Evolutionary conservation across 2,888 invertebrate genomes (phyloP).

Genomic region (Nesidiocoris tenuis): DNA sequence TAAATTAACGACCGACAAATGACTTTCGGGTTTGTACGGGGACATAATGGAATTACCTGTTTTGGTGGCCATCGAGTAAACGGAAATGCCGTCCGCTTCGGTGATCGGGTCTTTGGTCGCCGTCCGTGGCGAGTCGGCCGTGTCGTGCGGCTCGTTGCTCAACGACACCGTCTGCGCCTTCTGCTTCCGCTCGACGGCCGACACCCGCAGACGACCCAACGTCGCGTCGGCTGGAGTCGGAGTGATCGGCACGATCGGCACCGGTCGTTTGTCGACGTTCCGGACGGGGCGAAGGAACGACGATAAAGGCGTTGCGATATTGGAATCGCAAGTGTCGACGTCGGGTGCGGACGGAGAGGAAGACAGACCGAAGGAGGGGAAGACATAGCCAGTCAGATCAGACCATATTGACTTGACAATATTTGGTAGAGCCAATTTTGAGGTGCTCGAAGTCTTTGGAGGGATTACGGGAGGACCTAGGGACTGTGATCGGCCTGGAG

Average conservation of each 20-base stretch:
- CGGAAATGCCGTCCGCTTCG: slow-evolving; percentile 51
- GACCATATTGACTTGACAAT: slow-evolving; percentile 40
- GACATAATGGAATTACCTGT: slow-evolving; percentile 44
- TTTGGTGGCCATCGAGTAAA: slow-evolving; percentile 52
- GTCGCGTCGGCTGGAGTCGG: slow-evolving; percentile 51
- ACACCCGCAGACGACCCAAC: slow-evolving; percentile 53
- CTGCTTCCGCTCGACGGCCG: slow-evolving; percentile 50
- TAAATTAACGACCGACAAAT: too few relatives aligned
- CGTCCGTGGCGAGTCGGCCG: slow-evolving; percentile 48
- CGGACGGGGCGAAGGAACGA: background rate
- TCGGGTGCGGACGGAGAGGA: too few relatives aligned
- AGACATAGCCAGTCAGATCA: slow-evolving; percentile 35
- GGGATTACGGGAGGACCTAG: slow-evolving; percentile 7
- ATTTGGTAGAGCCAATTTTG: slow-evolving; percentile 9
- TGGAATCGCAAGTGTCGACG: background rate
- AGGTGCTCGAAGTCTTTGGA: background rate
- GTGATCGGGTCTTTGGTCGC: slow-evolving; percentile 47
- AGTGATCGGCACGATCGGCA: slow-evolving; percentile 8
- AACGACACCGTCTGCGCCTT: slow-evolving; percentile 49
- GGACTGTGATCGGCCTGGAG: background rate
- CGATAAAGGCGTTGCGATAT: background rate
- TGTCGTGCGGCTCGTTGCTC: slow-evolving; percentile 49
- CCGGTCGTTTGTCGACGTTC: background rate
- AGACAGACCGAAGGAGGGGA: slow-evolving; percentile 31
- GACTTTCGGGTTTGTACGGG: too few relatives aligned